Conservation (phyloP, 2,888 invertebrate genomes). For the Drosophila fulvimacula region DNA sequence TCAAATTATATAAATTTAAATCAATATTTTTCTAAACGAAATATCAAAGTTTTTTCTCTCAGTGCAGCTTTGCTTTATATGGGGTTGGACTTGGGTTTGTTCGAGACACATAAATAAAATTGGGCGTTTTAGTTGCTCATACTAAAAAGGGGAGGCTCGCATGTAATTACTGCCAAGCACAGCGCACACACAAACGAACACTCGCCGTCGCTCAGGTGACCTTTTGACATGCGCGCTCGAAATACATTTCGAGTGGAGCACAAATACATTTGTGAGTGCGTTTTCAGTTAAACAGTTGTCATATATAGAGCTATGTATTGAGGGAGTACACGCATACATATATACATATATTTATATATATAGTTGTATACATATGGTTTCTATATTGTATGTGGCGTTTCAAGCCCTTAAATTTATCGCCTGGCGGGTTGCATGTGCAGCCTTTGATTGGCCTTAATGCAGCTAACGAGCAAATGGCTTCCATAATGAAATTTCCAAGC, state of each 20-base stretch:
- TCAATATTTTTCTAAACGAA: background rate
- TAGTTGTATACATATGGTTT: constrained; percentile 23
- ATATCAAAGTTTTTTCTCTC: background rate
- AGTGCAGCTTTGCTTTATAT: constrained; percentile 11
- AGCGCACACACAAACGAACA: constrained; percentile 20
- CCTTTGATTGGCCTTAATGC: constrained; percentile 42
- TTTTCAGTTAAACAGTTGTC: constrained; percentile 17
- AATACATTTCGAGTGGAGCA: constrained; percentile 74
- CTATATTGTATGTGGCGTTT: constrained; percentile 27
- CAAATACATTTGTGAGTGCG: constrained; percentile 43
- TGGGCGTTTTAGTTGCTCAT: constrained; percentile 69
- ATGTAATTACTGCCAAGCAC: constrained; percentile 66
- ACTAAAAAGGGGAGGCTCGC: constrained; percentile 71
- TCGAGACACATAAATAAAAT: constrained; percentile 75
- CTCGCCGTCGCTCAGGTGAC: constrained; percentile 57
- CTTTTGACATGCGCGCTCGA: constrained; percentile 80
- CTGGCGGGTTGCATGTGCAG: constrained; percentile 40
- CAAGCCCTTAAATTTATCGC: constrained; percentile 54
- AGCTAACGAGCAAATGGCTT: constrained; percentile 33
- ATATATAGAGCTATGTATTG: constrained; percentile 19
- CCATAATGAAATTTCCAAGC: constrained; percentile 30
- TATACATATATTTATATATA: background rate
- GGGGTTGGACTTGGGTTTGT: constrained; percentile 35
- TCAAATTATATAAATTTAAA: background rate
- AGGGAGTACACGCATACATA: background rate